Percentiles rank a stretch among this genome's conserved stretches.
These are phyloP conservation scores for Steinernema khuongi DNA, from an alignment of 1,140 invertebrate species.

Conservation along the genomic window DNA sequence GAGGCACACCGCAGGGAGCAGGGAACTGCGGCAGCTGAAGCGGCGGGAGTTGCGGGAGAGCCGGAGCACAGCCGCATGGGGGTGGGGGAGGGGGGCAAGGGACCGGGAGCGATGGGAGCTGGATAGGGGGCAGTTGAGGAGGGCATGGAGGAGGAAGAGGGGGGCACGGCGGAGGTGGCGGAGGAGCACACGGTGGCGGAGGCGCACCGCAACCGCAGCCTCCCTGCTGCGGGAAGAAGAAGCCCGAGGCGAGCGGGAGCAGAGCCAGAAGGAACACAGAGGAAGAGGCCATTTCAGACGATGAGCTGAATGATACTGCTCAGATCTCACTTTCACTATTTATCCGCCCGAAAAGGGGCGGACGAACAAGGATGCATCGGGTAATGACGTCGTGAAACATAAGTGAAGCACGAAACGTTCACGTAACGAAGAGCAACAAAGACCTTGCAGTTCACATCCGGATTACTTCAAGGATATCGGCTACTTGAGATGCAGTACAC, in stretches of 20 bases:
- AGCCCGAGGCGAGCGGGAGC: not conserved
- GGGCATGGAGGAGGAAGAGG: slow-evolving; percentile 11
- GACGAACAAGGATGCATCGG: too few species aligned
- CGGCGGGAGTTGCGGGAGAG: not conserved
- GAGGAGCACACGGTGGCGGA: not conserved
- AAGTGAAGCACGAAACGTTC: too few species aligned
- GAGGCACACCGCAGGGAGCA: slow-evolving; percentile 2
- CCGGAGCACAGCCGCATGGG: slow-evolving; percentile 9
- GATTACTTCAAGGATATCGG: too few species aligned
- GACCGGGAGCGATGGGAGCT: not conserved
- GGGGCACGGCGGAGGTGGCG: not conserved
- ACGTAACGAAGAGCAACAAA: too few species aligned
- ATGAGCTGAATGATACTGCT: not conserved
- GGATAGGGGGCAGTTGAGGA: not conserved
- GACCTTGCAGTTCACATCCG: too few species aligned
- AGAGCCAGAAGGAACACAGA: not conserved
- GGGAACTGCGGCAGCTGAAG: slow-evolving; percentile 15
- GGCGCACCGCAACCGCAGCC: slow-evolving; percentile 8
- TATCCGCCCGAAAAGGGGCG: not conserved
- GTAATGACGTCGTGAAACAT: too few species aligned
- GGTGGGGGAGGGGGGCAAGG: slow-evolving; percentile 12
- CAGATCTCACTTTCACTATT: not conserved
- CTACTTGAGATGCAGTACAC: too few species aligned
- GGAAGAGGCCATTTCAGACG: not conserved
- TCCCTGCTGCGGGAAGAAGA: not conserved